phyloP scores from a whole-genome alignment of 1,140 invertebrate genomes.

The Holotrichia oblita region DNA sequence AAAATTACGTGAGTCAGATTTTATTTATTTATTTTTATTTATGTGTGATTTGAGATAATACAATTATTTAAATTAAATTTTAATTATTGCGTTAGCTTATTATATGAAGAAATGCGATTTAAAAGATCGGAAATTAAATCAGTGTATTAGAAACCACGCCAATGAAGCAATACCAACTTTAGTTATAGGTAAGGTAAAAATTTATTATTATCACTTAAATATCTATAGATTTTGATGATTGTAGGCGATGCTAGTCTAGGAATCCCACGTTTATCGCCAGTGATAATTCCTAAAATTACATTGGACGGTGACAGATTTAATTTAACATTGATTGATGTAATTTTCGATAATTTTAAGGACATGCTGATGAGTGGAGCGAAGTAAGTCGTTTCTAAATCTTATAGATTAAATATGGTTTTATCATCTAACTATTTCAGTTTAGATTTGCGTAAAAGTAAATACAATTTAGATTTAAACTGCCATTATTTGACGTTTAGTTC shows the following conservation, averaged over 20 bases:
- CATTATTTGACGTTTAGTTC: neutral
- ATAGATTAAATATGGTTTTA: no score
- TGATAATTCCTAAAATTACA: neutral
- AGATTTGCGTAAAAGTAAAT: no score
- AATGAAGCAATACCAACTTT: neutral
- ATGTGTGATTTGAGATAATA: neutral
- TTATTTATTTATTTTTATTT: neutral
- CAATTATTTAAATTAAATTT: neutral
- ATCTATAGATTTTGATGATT: no score
- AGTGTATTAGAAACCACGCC: constrained; percentile 14
- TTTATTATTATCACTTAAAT: no score
- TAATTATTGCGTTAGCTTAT: constrained; percentile 79
- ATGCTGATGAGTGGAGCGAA: neutral
- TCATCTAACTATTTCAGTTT: no score
- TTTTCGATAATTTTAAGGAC: neutral
- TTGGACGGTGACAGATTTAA: neutral
- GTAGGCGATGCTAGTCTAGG: neutral
- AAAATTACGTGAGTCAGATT: neutral
- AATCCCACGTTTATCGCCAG: neutral
- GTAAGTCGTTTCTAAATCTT: neutral
- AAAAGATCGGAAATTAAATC: constrained; percentile 10
- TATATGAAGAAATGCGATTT: constrained; percentile 88
- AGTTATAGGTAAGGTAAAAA: constrained; percentile 8
- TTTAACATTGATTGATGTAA: neutral
- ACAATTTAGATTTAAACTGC: neutral